Conservation (phyloP, 64 coral and sea anemone genomes). For the Astreopora myriophthalma region DNA sequence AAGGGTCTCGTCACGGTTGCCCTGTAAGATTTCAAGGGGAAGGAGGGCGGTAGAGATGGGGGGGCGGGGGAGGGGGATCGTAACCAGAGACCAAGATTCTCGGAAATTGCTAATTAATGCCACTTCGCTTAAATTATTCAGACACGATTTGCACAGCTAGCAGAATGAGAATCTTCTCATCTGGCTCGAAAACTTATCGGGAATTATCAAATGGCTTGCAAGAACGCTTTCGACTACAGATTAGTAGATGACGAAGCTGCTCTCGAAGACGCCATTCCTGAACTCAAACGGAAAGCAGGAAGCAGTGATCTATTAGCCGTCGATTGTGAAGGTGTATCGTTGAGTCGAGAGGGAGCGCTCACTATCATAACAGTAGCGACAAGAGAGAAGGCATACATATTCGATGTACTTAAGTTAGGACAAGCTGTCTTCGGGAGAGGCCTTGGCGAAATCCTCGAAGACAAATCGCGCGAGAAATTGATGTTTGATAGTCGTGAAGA, state of each 20-base stretch:
- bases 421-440: constrained; percentile 54
- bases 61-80: no score
- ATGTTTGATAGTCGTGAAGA: constrained; percentile 88
- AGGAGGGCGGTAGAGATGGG: no score
- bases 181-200: no score
- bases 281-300: constrained; percentile 32
- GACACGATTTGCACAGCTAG: no score
- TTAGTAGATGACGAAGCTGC: constrained; percentile 33
- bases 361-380: constrained; percentile 59
- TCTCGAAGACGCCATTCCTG: constrained; percentile 43
- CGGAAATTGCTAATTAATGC: no score
- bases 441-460: constrained; percentile 68
- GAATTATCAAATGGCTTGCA: no score
- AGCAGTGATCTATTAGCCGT: constrained; percentile 44
- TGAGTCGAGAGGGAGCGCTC: constrained; percentile 71
- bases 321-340: constrained; percentile 68
- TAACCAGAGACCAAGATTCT: no score
- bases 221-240: neutral
- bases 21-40: no score
- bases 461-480: constrained; percentile 64
- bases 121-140: no score
- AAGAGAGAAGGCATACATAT: constrained; percentile 69
- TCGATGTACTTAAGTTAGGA: constrained; percentile 59
- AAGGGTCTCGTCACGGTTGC: no score
- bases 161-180: no score